These are phyloP conservation scores for Tarsius wallacei DNA, from an alignment of 2,797 vertebrate species.

Conservation along the genomic window DNA sequence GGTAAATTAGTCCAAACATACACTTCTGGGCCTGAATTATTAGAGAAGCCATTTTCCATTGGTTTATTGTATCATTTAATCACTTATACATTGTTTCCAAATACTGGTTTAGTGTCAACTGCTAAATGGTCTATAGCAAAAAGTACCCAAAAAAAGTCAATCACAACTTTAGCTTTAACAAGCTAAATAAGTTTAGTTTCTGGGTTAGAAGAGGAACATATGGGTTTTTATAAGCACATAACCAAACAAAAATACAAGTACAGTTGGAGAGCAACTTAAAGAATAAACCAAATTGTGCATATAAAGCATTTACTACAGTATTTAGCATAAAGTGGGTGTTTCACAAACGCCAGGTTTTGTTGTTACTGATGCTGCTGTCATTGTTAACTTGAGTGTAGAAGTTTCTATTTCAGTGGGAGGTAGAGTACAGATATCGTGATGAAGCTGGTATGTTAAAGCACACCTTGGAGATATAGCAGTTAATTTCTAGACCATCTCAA, in stretches of 20 bases:
- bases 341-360: background rate
- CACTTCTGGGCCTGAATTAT: background rate
- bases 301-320: background rate
- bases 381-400: background rate
- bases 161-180: conserved; percentile 17
- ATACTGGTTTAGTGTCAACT: conserved; percentile 13
- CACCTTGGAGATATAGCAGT: background rate
- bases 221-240: background rate
- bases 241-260: background rate
- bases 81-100: conserved; percentile 24
- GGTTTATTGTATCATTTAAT: conserved; percentile 31
- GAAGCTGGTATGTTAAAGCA: background rate
- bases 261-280: background rate
- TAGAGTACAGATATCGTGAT: background rate
- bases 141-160: conserved; percentile 19
- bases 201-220: background rate
- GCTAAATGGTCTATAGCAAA: background rate
- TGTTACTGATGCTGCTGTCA: background rate
- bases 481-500: background rate
- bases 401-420: background rate
- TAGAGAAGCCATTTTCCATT: background rate
- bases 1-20: conserved; percentile 17
- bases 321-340: background rate
- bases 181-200: conserved; percentile 5
- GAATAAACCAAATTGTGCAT: background rate